Evolutionary conservation across 2,113 vertebrate genomes (phyloP), one percentile per base, ranked within the genome.

Genomic region (Coregonus clupeaformis): DNA sequence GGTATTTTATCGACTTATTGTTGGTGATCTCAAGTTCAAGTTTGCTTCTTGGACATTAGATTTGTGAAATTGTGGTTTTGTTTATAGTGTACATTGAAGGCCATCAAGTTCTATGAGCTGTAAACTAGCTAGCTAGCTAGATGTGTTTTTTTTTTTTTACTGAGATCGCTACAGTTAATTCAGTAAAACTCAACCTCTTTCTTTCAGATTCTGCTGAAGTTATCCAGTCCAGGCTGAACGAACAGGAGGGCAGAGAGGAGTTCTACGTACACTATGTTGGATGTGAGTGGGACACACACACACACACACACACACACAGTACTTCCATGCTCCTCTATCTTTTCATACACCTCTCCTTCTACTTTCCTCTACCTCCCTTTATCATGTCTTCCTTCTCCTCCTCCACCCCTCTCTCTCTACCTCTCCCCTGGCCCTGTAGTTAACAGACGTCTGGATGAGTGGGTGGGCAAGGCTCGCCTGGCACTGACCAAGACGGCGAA

Each of bases 261-360:
- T 98, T 96, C 80, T 98, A 98, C n/a, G 96, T 98, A 3, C 97
- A 98, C 83, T 98, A 97, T 63, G 96, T 96, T 13, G 97, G 97
- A 82, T 97, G 96, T 97, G 85, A 96, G 96, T 96, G 27, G 16
- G 14, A 24, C 45, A 47, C 45, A 47, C 45, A 47, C 45, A n/a
- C n/a, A n/a, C n/a, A n/a, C n/a, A n/a, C n/a, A n/a, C n/a, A 60
- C 57, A 60, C 18, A 60, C n/a, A 60, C 57, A 60, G 18, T 6
- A 3, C 9, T 42, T 42, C 4, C 4, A 59, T n/a, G 18, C n/a
- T 59, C 4, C 2, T 55, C 16, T 59, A 20, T 60, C n/a, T 22
- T 60, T 22, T 60, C n/a, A n/a, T n/a, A n/a, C n/a, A n/a, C n/a
- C n/a, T n/a, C n/a, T n/a, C n/a, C n/a, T n/a, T n/a, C n/a, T n/a